These are phyloP conservation scores for Hapalemur alaotrensis DNA, from an alignment of 2,797 vertebrate genomes.

Conservation along the genomic window DNA sequence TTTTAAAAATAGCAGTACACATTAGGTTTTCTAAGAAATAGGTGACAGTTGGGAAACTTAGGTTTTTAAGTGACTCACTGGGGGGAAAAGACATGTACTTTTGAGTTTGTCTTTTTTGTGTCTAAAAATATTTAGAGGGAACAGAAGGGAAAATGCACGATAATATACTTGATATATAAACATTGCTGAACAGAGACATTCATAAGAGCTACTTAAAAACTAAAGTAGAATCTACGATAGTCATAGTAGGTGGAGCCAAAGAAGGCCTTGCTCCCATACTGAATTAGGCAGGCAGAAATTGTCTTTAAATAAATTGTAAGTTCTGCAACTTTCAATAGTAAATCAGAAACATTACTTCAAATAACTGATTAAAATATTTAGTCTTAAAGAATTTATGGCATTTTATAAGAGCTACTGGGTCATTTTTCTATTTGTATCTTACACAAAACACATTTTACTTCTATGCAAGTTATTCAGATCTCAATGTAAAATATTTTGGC, in stretches of 20 bases:
- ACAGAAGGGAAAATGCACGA: background rate
- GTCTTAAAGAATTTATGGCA: background rate
- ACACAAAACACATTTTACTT: slow-evolving; percentile 28
- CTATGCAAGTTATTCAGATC: slow-evolving; percentile 42
- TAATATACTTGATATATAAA: slow-evolving; percentile 20
- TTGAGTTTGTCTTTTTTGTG: background rate
- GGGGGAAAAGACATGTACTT: background rate
- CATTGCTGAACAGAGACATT: background rate
- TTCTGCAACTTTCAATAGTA: background rate
- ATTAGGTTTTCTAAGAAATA: slow-evolving; percentile 48
- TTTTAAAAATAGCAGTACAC: slow-evolving; percentile 75
- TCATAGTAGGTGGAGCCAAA: background rate
- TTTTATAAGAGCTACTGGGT: background rate
- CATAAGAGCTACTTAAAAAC: background rate
- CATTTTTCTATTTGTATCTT: slow-evolving; percentile 55
- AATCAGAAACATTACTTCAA: slow-evolving; percentile 18
- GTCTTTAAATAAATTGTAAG: slow-evolving; percentile 1
- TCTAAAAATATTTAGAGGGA: slow-evolving; percentile 47
- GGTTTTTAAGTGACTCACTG: background rate
- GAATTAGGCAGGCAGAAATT: background rate
- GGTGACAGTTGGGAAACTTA: slow-evolving; percentile 31
- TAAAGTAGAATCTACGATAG: background rate
- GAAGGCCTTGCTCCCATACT: background rate
- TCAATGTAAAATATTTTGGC: slow-evolving; percentile 48
- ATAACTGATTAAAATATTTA: slow-evolving; percentile 11